Evolutionary conservation across 2,888 invertebrate genomes (phyloP).

Genomic region (Pterostichus niger): DNA sequence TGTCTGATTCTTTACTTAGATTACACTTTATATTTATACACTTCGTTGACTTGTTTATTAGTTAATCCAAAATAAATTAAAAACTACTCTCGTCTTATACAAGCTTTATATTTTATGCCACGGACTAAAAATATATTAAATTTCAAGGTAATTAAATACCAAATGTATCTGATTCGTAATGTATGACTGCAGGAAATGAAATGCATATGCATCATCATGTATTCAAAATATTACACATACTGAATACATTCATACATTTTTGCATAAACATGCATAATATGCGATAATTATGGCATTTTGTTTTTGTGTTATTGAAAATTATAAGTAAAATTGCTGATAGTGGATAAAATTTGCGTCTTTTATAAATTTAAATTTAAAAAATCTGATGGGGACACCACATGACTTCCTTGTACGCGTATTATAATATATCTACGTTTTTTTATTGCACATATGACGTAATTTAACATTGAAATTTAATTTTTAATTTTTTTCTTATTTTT

Average conservation of each 20-base stretch:
- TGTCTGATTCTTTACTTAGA: slow-evolving; percentile 27
- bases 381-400: too few relatives aligned
- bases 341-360: too few relatives aligned
- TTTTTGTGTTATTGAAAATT: too few relatives aligned
- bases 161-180: slow-evolving; percentile 14
- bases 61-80: slow-evolving; percentile 15
- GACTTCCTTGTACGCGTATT: too few relatives aligned
- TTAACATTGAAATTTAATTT: too few relatives aligned
- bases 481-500: too few relatives aligned
- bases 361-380: too few relatives aligned
- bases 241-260: slow-evolving; percentile 10
- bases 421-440: too few relatives aligned
- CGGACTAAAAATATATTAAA: slow-evolving; percentile 1
- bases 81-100: background rate
- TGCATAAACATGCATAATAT: slow-evolving; percentile 37
- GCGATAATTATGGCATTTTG: too few relatives aligned
- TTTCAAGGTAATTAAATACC: slow-evolving; percentile 29
- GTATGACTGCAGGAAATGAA: slow-evolving; percentile 13
- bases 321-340: too few relatives aligned
- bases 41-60: slow-evolving; percentile 5
- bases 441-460: too few relatives aligned
- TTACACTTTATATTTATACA: slow-evolving; percentile 17
- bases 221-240: slow-evolving; percentile 16
- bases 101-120: background rate
- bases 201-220: slow-evolving; percentile 19